Base-by-base conservation (phyloP, 1,140 invertebrate genomes). In the Drosophila tani region DNA sequence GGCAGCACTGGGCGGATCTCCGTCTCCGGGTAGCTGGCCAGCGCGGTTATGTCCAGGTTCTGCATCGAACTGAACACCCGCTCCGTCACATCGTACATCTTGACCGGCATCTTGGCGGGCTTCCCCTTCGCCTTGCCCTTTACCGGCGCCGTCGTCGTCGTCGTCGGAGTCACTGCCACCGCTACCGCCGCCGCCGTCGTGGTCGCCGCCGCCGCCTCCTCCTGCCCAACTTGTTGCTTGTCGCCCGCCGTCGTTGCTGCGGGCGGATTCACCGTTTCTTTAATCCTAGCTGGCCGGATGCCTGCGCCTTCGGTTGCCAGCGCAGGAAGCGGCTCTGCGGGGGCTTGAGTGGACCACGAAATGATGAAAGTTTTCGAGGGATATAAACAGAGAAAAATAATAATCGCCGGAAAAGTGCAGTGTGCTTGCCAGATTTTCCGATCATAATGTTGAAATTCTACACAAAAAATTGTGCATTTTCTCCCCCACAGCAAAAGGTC, bases 1-100 rank as follows among this genome's bases (percentile, higher is more conserved):
- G 98, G 98, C 81, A 99, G 94, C 49, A 99, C 96, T 15, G 98
- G 97, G 15, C 98, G 94, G 40, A 99, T 96, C 91, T 98, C 96
- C 56, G 94, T 93, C 69, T 96, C 94, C 1, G 94, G 93, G 81
- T 96, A 96, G 74, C 94, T 93, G n/a, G 95, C 94, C 29, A 98
- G 91, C 81, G 95, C 94, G n/a, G 94, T 93, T 12, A 97, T 96
- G 91, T 97, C 95, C 32, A 97, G 95, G 91, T 95, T 96, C 91
- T 97, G 96, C 92, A 98, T 96, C 1, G 96, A 96, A 57, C 94
- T 94, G 92, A 97, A 98, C 1, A 96, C 95, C 17, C 91, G 74
- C 19, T 79, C 69, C 35, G 91, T 79, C 32, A 92, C 88, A 49
- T 91, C 81, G 65, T 84, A 81, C 81, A 91, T 83, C 51, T 82